These are phyloP conservation scores for Microctenopoma stevenorrisi DNA, from an alignment of 2,797 vertebrate genomes.

Conservation along the genomic window DNA sequence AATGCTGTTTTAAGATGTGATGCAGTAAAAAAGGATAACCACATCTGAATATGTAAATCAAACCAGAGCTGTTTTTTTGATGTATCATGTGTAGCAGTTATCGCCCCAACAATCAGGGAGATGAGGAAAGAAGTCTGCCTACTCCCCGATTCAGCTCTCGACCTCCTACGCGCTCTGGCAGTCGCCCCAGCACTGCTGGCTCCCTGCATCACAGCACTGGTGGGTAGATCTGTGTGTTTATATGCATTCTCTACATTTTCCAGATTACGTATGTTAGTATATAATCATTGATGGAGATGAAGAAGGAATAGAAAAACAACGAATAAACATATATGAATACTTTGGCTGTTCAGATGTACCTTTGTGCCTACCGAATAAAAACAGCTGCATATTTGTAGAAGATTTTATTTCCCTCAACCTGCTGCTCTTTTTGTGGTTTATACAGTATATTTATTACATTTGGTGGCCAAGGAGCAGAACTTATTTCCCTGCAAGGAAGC, in stretches of 20 bases:
- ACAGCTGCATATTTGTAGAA: slow-evolving; percentile 21
- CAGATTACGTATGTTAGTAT: neutral
- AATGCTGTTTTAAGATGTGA: neutral
- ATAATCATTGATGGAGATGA: neutral
- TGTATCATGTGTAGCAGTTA: slow-evolving; percentile 57
- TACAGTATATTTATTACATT: too few species aligned
- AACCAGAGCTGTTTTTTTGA: slow-evolving; percentile 1
- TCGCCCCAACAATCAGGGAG: slow-evolving; percentile 64
- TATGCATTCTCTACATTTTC: neutral
- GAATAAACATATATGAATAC: slow-evolving; percentile 6
- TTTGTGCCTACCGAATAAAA: neutral
- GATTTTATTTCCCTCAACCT: slow-evolving; percentile 60
- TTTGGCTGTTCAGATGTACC: slow-evolving; percentile 16
- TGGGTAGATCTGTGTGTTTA: slow-evolving; percentile 63
- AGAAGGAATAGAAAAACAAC: neutral
- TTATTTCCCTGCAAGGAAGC: too few species aligned
- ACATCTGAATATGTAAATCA: neutral
- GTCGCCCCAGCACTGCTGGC: slow-evolving; percentile 77
- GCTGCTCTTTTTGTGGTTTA: slow-evolving; percentile 22
- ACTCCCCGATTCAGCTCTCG: slow-evolving; percentile 60
- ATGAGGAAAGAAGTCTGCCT: slow-evolving; percentile 62
- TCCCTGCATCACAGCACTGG: slow-evolving; percentile 77
- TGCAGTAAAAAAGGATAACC: neutral
- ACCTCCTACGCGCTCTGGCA: slow-evolving; percentile 75
- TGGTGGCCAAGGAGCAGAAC: too few species aligned